Conservation (phyloP, 2,797 vertebrate species). For the Anomalospiza imberbis region DNA sequence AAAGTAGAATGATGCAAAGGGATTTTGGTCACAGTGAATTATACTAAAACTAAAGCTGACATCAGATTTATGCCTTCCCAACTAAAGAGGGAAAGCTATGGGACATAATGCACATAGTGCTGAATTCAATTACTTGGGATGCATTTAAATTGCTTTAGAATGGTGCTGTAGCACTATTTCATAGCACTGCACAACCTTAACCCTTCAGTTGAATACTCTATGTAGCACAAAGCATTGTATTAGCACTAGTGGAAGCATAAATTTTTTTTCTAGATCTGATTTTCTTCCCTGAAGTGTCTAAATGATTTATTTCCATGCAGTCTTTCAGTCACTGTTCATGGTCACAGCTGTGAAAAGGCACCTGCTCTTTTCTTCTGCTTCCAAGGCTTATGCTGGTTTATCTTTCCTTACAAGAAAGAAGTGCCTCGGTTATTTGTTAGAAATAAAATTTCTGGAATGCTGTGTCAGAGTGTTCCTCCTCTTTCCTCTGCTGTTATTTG, state of each 20-base stretch:
- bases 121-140: neutral
- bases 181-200: neutral
- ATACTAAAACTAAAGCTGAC: neutral
- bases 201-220: neutral
- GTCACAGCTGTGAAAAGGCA: neutral
- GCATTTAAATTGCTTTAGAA: neutral
- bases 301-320: neutral
- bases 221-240: neutral
- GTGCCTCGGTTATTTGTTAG: neutral
- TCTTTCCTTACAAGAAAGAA: neutral
- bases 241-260: neutral
- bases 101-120: neutral
- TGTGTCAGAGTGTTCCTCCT: neutral
- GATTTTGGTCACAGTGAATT: neutral
- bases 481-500: neutral
- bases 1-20: neutral
- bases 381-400: neutral
- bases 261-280: neutral
- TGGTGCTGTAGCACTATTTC: neutral
- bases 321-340: neutral
- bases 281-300: neutral
- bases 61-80: neutral
- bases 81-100: neutral
- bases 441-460: neutral
- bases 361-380: neutral